phyloP scores from a whole-genome alignment of 2,113 vertebrate genomes.

The Globicephala melas region DNA sequence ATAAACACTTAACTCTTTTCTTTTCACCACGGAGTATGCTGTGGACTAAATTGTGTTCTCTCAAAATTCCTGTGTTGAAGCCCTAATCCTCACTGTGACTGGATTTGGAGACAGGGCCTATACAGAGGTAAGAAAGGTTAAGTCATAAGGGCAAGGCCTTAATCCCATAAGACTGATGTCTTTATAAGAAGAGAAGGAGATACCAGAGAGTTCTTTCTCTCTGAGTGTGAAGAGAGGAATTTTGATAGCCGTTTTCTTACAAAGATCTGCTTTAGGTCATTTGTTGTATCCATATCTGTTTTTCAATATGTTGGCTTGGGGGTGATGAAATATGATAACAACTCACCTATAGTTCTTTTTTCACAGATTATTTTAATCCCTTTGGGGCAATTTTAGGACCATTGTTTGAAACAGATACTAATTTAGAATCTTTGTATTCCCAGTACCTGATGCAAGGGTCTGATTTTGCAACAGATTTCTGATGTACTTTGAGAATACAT shows the following conservation, averaged over 20 bases:
- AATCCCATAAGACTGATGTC: not conserved
- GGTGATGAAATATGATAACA: not conserved
- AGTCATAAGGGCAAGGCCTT: not conserved
- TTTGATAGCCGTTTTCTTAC: not conserved
- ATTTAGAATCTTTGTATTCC: not conserved
- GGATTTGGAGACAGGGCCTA: not conserved
- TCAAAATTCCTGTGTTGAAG: not conserved
- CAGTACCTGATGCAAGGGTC: not conserved
- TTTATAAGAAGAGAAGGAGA: not conserved
- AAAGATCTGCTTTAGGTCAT: not conserved
- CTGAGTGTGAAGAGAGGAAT: not conserved
- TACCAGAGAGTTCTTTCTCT: not conserved
- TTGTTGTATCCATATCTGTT: not conserved
- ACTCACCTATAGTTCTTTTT: not conserved
- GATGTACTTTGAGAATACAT: constrained; percentile 4
- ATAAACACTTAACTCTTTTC: not conserved
- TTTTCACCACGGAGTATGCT: not conserved
- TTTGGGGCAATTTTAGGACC: not conserved
- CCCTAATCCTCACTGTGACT: not conserved
- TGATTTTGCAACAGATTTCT: not conserved
- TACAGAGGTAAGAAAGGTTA: not conserved
- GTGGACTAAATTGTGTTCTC: not conserved
- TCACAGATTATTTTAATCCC: constrained; percentile 15
- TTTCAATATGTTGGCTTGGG: not conserved
- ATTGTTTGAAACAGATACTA: not conserved